A percentile compares a stretch with the other conserved stretches of the same genome.
phyloP scores from a whole-genome alignment of 1,140 invertebrate species.

The fruit fly (Drosophila melanogaster) region DNA sequence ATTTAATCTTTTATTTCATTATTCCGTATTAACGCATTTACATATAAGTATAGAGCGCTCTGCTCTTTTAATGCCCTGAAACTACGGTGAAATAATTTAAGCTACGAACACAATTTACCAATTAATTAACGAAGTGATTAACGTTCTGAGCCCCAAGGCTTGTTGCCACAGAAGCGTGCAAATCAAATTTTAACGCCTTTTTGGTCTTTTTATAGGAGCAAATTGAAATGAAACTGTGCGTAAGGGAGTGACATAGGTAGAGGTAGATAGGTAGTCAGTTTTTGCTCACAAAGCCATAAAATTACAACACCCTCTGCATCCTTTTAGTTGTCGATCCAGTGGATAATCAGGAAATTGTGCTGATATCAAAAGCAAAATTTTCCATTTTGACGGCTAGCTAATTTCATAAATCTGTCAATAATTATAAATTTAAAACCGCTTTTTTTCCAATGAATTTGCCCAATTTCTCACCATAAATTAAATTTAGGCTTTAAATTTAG shows the following conservation, averaged over 20 bases:
- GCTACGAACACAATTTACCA: slow-evolving; percentile 67
- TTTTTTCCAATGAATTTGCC: no score
- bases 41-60: slow-evolving; percentile 1
- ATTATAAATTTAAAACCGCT: no score
- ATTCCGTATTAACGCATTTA: slow-evolving; percentile 63
- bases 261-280: slow-evolving; percentile 30
- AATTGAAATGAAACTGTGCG: slow-evolving; percentile 69
- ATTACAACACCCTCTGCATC: slow-evolving; percentile 48
- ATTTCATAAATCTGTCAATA: not conserved
- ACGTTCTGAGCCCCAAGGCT: slow-evolving; percentile 34
- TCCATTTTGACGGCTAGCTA: slow-evolving; percentile 1
- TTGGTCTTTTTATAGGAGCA: slow-evolving; percentile 58
- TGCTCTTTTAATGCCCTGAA: slow-evolving; percentile 2
- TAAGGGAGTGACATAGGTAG: slow-evolving; percentile 16
- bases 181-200: slow-evolving; percentile 73
- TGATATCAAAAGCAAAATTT: slow-evolving; percentile 15
- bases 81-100: slow-evolving; percentile 54
- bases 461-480: no score
- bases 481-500: no score
- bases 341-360: slow-evolving; percentile 39
- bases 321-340: slow-evolving; percentile 27
- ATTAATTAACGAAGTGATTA: slow-evolving; percentile 75
- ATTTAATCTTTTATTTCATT: slow-evolving; percentile 70
- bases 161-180: slow-evolving; percentile 38
- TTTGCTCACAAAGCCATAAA: slow-evolving; percentile 69